Percentiles rank a stretch among this genome's conserved stretches.
phyloP scores from a whole-genome alignment of 2,113 vertebrate genomes.

The Pseudopipra pipra region DNA sequence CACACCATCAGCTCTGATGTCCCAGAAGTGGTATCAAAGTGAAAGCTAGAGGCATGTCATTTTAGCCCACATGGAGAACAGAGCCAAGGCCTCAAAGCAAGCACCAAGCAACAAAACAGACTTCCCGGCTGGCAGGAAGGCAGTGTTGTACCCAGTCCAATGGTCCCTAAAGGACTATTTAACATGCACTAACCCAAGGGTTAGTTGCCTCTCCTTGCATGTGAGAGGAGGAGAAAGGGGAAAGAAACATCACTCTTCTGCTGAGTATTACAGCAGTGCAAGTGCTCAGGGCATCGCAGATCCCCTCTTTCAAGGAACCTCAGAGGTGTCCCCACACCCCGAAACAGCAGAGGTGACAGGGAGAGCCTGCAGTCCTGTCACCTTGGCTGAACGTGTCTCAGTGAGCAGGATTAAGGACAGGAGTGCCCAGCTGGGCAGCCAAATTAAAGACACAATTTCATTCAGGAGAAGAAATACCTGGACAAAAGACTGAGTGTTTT shows the following conservation, averaged over 20 bases:
- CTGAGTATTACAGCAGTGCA: not conserved
- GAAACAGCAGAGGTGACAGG: not conserved
- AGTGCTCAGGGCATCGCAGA: not conserved
- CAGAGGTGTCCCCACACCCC: rapidly evolving
- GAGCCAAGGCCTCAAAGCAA: not conserved
- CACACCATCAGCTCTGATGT: not conserved
- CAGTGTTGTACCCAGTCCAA: not conserved
- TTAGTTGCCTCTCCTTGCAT: not conserved
- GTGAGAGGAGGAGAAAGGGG: not conserved
- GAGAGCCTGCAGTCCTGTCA: not conserved
- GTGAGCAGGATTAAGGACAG: not conserved
- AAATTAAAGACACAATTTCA: not conserved
- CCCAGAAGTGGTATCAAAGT: not conserved
- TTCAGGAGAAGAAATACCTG: not conserved
- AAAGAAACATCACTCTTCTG: not conserved
- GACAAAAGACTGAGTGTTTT: not conserved
- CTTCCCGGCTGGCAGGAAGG: not conserved
- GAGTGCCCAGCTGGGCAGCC: not conserved
- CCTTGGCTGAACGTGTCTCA: rapidly evolving
- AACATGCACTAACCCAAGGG: not conserved
- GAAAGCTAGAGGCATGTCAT: rapidly evolving
- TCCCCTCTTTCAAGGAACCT: not conserved
- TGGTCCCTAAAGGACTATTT: not conserved
- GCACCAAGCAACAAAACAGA: not conserved
- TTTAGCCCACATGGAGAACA: not conserved